These are phyloP conservation scores for Melanaphis sacchari DNA, from an alignment of 1,140 invertebrate species.

Conservation along the genomic window DNA sequence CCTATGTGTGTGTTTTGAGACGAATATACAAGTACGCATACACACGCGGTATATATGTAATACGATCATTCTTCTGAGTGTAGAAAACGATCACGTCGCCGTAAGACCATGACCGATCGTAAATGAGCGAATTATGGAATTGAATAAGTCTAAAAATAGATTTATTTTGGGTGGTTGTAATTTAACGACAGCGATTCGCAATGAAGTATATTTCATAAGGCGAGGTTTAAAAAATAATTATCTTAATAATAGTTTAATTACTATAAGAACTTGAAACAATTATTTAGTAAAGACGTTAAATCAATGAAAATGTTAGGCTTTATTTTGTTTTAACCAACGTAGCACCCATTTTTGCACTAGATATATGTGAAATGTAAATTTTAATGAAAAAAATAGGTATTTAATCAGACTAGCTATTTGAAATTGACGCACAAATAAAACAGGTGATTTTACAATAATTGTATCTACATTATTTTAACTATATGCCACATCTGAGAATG, in stretches of 20 bases:
- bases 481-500: neutral
- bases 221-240: neutral
- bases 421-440: neutral
- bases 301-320: neutral
- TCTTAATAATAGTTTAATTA: neutral
- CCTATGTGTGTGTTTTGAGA: slow-evolving; percentile 4
- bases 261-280: neutral
- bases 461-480: neutral
- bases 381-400: neutral
- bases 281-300: no score
- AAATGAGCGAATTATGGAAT: slow-evolving; percentile 46
- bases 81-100: slow-evolving; percentile 28
- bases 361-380: neutral
- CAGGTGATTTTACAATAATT: neutral
- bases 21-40: neutral
- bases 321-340: neutral
- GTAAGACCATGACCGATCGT: slow-evolving; percentile 47
- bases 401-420: neutral
- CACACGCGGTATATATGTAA: neutral
- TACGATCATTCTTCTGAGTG: neutral
- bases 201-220: neutral
- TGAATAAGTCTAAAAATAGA: neutral
- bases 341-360: neutral
- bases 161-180: neutral
- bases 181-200: neutral